These are phyloP conservation scores for Heteromormyrus szaboi DNA, from an alignment of 2,797 vertebrate species.

Conservation along the genomic window DNA sequence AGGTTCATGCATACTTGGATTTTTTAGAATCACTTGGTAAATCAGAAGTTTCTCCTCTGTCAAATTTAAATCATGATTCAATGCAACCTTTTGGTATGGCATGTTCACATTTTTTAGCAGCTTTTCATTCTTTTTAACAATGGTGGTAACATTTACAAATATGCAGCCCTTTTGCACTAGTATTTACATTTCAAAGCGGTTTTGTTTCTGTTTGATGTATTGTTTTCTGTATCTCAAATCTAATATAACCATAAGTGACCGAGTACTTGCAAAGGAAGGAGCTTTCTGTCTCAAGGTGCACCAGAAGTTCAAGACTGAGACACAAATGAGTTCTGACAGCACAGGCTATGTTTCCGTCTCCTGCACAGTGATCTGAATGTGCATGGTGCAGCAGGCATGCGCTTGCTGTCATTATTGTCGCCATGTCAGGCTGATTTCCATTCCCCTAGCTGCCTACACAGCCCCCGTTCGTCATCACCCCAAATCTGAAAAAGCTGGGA, in stretches of 20 bases:
- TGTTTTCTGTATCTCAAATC: background rate
- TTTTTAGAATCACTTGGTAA: background rate
- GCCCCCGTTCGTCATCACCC: background rate
- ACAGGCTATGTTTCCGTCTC: background rate
- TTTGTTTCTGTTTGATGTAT: background rate
- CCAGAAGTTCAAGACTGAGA: conserved; percentile 22
- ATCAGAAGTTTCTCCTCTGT: background rate
- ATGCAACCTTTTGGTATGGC: background rate
- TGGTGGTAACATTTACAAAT: background rate
- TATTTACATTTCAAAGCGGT: background rate
- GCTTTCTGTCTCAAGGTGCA: background rate
- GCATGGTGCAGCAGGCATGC: background rate
- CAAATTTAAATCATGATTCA: background rate
- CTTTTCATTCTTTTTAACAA: background rate
- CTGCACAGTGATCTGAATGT: conserved; percentile 2
- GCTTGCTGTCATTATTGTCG: background rate
- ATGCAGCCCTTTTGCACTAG: background rate
- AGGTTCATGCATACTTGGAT: background rate
- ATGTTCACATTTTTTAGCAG: background rate
- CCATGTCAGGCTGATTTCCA: background rate
- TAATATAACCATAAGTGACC: background rate
- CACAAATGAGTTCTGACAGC: conserved; percentile 12
- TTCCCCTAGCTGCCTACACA: background rate
- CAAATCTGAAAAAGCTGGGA: background rate
- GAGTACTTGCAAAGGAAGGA: background rate